Evolutionary conservation across 2,888 invertebrate genomes (phyloP), one percentile per base, ranked within the genome.

Genomic region (Tupiocoris notatus): DNA sequence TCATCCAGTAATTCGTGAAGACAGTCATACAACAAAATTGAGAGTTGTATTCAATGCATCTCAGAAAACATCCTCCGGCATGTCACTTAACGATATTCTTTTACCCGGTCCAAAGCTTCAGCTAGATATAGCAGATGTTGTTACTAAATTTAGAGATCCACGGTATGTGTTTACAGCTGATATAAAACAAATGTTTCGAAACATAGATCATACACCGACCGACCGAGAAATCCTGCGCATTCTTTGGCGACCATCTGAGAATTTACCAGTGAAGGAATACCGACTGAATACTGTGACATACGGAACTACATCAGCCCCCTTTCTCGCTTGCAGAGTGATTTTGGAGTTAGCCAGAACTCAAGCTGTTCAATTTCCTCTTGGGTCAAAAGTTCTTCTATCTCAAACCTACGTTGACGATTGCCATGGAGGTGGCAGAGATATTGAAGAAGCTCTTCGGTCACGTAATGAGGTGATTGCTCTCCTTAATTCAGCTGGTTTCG

Each of bases 111-210:
- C 58, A 7, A 20, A 57, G 2, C 18, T 68, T 1, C 57, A 68
- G 20, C 22, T 68, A 1, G 68, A 68, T 18, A 21, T 68, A 16
- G 12, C 18, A 1, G 57, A 68, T 1, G 68, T 57, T 6, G 59
- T 57, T 1, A 68, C 22, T 12, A 56, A 56, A 23, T 57, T 68
- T 54, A 56, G 68, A 1, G 3, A 18, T 1, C 6, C 54, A 6
- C 17, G 18, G n/a, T 68, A 22, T 12, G 68, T 68, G 2, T 68
- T 68, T 17, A 68, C 23, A 17, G 68, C 68, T 7, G 58, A 68
- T 23, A 57, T 68, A 12, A 54, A 20, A 6, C 68, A 68, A 22
- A 68, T 67, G 67, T 54, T 67, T 20, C 54, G 67, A 1, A 39
- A 67, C n/a, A 68, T 57, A 17, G 21, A 23, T 9, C 58, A 68